phyloP scores from a whole-genome alignment of 2,888 invertebrate genomes.

The Callosobruchus maculatus region DNA sequence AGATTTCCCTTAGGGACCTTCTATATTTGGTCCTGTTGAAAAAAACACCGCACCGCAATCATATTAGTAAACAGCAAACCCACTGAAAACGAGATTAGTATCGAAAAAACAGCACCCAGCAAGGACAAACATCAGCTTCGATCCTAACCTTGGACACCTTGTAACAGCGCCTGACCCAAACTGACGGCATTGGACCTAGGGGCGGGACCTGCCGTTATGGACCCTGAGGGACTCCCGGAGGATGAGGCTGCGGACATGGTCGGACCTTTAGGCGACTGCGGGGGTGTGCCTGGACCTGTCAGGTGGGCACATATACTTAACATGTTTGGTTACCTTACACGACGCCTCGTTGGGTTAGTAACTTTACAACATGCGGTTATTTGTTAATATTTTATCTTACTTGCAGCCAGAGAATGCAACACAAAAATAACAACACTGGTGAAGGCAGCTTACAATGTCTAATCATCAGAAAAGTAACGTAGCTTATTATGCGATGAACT shows the following conservation, averaged over 20 bases:
- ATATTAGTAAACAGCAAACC: conserved; percentile 12
- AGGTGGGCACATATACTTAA: background rate
- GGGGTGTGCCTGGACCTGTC: conserved; percentile 46
- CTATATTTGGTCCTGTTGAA: too few relatives aligned
- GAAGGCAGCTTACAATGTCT: too few relatives aligned
- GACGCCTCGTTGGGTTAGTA: background rate
- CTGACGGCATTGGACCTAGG: conserved; percentile 40
- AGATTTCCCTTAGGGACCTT: too few relatives aligned
- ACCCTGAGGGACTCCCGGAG: conserved; percentile 42
- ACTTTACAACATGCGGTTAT: background rate
- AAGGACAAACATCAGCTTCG: background rate
- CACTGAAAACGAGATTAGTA: conserved; percentile 6
- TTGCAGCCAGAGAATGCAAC: too few relatives aligned
- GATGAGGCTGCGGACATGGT: conserved; percentile 30
- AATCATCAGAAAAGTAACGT: too few relatives aligned
- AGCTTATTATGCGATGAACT: too few relatives aligned
- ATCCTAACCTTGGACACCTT: conserved; percentile 51
- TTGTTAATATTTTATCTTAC: too few relatives aligned
- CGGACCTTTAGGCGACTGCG: conserved; percentile 45
- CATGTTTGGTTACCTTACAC: too few relatives aligned
- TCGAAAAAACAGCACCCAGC: conserved; percentile 2
- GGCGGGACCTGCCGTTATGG: conserved; percentile 28
- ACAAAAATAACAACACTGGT: too few relatives aligned
- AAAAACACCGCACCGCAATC: too few relatives aligned
- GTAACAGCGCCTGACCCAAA: conserved; percentile 49